Evolutionary conservation across 2,113 vertebrate species (phyloP), one percentile per base, ranked within the genome.

Genomic region (Actinemys pallida): DNA sequence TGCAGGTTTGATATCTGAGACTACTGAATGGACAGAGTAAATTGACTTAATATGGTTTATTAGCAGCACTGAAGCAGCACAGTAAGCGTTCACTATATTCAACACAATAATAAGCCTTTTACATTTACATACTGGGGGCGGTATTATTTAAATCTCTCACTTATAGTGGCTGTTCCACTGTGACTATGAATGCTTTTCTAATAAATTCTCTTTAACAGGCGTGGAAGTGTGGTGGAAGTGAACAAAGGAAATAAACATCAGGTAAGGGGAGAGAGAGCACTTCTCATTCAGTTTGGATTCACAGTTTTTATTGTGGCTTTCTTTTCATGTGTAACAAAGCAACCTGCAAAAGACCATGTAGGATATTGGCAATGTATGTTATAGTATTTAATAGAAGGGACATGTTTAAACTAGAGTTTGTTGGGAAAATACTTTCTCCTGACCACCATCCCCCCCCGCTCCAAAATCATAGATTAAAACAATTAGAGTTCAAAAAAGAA

Each of bases 71-170:
- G 62, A 86, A 94, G 92, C 84, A 94, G 72, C 54, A 88, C 86
- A 90, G 90, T 75, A 90, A 90, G 78, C 59, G 49, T 82, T 89
- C 83, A 50, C 91, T 92, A 81, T 65, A 35, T 88, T 91, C 86
- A 95, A 88, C 25, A 19, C 39, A 91, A 56, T 90, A 93, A 93
- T 54, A 90, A 79, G 10, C 2, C 85, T 91, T 96, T 95, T 88
- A 80, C 1, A 0, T 94, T 92, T 95, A 47, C 90, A 89, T 94
- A 45, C 69, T 86, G 45, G 78, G 80, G 17, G 62, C 14, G 25
- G 76, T 86, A 83, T 83, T 96, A 92, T 92, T 96, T 94, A 94
- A 94, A 93, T 88, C 85, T 95, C 52, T 93, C 53, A 79, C 39
- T 94, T 87, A 91, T 17, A 80, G 59, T 59, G 35, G 52, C 52